These are phyloP conservation scores for Echeneis naucrates DNA, from an alignment of 2,797 vertebrate species.

Conservation along the genomic window DNA sequence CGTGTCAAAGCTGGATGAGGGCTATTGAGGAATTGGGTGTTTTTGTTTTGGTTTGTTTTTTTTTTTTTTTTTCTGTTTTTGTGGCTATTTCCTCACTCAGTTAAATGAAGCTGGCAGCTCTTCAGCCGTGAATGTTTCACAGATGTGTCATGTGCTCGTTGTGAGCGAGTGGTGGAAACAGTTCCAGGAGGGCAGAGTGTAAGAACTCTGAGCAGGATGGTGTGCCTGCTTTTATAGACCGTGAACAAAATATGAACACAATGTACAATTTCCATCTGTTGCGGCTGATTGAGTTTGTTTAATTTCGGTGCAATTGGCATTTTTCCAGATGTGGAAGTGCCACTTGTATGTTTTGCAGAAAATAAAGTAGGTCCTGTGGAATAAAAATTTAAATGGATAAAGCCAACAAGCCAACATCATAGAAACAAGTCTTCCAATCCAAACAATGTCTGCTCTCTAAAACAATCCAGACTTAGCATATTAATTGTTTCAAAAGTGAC, in stretches of 20 bases:
- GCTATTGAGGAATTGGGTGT: background rate
- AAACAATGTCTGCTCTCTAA: background rate
- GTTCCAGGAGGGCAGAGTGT: background rate
- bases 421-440: background rate
- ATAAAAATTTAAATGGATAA: background rate
- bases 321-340: background rate
- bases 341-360: too few relatives aligned
- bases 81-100: constrained; percentile 5
- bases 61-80: constrained; percentile 19
- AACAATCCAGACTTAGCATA: too few relatives aligned
- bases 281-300: background rate
- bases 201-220: background rate
- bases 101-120: constrained; percentile 35
- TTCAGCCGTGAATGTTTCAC: constrained; percentile 40
- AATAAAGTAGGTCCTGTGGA: background rate
- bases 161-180: constrained; percentile 8
- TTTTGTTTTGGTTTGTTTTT: too few relatives aligned
- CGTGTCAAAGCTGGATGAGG: background rate
- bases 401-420: background rate
- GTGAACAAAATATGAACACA: background rate
- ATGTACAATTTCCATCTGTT: background rate
- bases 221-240: background rate
- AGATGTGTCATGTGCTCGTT: constrained; percentile 44
- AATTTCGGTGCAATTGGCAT: too few relatives aligned
- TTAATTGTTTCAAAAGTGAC: too few relatives aligned